These are phyloP conservation scores for Myoxocephalus aenaeus DNA, from an alignment of 2,797 vertebrate species.

Conservation along the genomic window DNA sequence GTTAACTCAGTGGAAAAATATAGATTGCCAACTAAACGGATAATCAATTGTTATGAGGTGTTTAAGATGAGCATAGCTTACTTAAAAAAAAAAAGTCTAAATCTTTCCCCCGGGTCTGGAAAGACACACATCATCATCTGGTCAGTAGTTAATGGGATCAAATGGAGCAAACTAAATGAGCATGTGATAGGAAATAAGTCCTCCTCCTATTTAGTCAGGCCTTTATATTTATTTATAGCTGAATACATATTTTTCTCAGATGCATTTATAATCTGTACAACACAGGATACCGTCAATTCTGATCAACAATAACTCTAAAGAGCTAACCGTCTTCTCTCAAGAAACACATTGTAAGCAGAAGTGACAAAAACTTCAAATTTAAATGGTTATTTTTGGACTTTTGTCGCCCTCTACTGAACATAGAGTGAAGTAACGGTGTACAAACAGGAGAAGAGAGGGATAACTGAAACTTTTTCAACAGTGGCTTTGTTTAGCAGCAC, in stretches of 20 bases:
- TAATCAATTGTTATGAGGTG: background rate
- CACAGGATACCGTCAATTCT: background rate
- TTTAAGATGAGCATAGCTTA: background rate
- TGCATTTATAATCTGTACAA: background rate
- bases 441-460: background rate
- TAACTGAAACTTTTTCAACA: background rate
- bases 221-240: background rate
- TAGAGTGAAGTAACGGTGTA: background rate
- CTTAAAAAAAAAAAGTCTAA: background rate
- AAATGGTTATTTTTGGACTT: background rate
- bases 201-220: background rate
- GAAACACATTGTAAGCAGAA: background rate
- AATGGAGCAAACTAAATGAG: background rate
- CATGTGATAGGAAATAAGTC: background rate
- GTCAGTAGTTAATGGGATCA: background rate
- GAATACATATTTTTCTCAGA: background rate
- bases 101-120: background rate
- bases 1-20: background rate
- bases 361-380: background rate
- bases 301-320: background rate
- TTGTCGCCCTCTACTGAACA: conserved; percentile 60
- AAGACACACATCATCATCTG: background rate
- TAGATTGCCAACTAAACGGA: background rate
- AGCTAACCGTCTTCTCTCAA: background rate
- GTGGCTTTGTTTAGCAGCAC: background rate